These are phyloP conservation scores for Caenorhabditis becei DNA, from an alignment of 2,888 invertebrate species.

Conservation along the genomic window DNA sequence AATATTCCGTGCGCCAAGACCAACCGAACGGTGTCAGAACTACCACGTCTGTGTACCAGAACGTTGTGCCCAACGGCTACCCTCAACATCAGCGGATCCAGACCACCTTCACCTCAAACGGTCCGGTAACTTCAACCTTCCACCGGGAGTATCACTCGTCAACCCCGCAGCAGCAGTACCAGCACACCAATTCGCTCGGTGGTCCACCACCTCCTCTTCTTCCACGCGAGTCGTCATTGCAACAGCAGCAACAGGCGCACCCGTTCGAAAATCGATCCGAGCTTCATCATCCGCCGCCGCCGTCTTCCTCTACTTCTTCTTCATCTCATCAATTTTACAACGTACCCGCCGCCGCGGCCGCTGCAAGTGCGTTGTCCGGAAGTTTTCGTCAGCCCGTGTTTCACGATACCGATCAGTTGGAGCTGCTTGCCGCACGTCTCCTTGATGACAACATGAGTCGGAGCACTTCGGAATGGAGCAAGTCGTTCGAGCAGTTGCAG, in stretches of 20 bases:
- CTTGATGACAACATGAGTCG: slow-evolving; percentile 76
- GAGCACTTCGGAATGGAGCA: slow-evolving; percentile 75
- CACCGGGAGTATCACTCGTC: slow-evolving; percentile 51
- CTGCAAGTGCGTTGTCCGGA: slow-evolving; percentile 48
- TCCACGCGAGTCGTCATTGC: slow-evolving; percentile 57
- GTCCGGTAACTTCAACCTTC: slow-evolving; percentile 51
- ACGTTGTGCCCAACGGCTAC: slow-evolving; percentile 40
- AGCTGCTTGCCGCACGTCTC: slow-evolving; percentile 58
- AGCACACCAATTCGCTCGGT: slow-evolving; percentile 45
- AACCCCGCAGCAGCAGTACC: slow-evolving; percentile 42
- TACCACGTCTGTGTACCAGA: slow-evolving; percentile 55
- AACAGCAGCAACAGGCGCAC: slow-evolving; percentile 61
- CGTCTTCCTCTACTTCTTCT: slow-evolving; percentile 39
- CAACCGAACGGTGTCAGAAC: slow-evolving; percentile 43
- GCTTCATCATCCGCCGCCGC: slow-evolving; percentile 48
- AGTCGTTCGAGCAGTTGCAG: slow-evolving; percentile 73
- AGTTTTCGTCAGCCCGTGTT: slow-evolving; percentile 55
- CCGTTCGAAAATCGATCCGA: slow-evolving; percentile 66
- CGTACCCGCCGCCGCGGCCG: slow-evolving; percentile 40
- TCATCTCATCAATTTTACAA: slow-evolving; percentile 62
- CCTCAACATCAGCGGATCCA: slow-evolving; percentile 47
- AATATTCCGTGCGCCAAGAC: slow-evolving; percentile 62
- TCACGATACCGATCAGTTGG: slow-evolving; percentile 56
- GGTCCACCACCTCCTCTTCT: slow-evolving; percentile 53
- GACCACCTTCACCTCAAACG: slow-evolving; percentile 58